Evolutionary conservation across 2,113 vertebrate genomes (phyloP), one percentile per base, ranked within the genome.

Genomic region (Ellobius talpinus): DNA sequence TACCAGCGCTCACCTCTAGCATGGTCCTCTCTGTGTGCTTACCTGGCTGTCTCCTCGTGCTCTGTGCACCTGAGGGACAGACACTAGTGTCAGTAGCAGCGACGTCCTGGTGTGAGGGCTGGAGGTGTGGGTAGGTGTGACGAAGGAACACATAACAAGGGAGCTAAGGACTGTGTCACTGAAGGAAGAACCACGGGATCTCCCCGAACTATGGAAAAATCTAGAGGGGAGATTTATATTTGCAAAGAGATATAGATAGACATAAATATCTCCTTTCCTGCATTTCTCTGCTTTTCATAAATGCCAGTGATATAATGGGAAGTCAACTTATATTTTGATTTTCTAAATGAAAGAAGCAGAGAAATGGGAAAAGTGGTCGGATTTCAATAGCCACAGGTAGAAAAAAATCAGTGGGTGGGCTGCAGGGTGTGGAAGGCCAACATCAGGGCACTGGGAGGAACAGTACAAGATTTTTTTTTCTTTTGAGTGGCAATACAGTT

Each of bases 331-430:
- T 52, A 61, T 65, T 68, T 84, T 94, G 26, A 58, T 76, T 68
- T 76, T 92, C 13, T 93, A 47, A 86, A 88, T 68, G 36, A 90
- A 92, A 87, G 66, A 82, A 55, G 39, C 61, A 65, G 29, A 86
- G 93, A 29, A 89, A 77, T 16, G 26, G 58, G 9, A 86, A 33
- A 86, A 50, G 0, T 26, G n/a, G 61, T n/a, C 39, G 45, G 39
- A 81, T 89, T 94, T 66, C 61, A 81, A 90, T 1, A 88, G 17
- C 5, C 50, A 23, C 0, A 65, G 55, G n/a, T 7, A 23, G 70
- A 8, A 10, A 74, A 47, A 36, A 84, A 72, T 85, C 55, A 58
- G 7, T 36, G 45, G 68, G 5, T 21, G 4, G 39, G 74, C 74
- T 47, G 72, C 0, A 17, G 45, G 21, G n/a, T 13, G 0, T 1